phyloP scores from a whole-genome alignment of 2,113 vertebrate species.

The Zeus faber region DNA sequence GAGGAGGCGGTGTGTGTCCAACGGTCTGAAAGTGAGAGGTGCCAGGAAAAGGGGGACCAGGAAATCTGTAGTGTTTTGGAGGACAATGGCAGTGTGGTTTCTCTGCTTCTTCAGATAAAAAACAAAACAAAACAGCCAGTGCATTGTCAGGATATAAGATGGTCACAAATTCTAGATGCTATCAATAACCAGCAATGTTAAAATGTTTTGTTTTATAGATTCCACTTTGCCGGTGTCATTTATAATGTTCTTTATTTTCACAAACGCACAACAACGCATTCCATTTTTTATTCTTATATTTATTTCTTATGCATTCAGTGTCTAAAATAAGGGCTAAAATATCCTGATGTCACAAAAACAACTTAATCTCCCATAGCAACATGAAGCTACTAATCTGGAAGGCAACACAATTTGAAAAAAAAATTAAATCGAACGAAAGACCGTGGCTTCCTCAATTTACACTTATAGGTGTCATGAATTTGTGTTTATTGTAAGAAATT shows the following conservation, averaged over 20 bases:
- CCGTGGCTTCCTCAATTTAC: too few relatives aligned
- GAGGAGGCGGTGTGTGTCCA: too few relatives aligned
- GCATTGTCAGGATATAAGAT: slow-evolving; percentile 23
- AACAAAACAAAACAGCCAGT: not conserved
- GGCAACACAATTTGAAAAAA: slow-evolving; percentile 13
- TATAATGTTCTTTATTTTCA: slow-evolving; percentile 60
- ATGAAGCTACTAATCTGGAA: slow-evolving; percentile 14
- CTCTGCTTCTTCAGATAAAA: slow-evolving; percentile 65
- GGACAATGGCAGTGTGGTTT: slow-evolving; percentile 48
- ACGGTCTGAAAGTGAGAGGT: too few relatives aligned
- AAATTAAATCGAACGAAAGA: too few relatives aligned
- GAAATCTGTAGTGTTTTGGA: slow-evolving; percentile 40
- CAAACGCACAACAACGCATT: slow-evolving; percentile 41
- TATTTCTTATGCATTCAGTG: slow-evolving; percentile 19
- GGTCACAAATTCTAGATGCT: slow-evolving; percentile 49
- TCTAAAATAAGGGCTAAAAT: slow-evolving; percentile 24
- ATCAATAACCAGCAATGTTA: slow-evolving; percentile 1
- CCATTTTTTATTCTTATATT: slow-evolving; percentile 25
- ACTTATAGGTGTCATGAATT: too few relatives aligned
- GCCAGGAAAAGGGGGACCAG: slow-evolving; percentile 51
- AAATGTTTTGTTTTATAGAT: not conserved
- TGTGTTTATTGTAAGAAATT: too few relatives aligned
- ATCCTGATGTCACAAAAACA: not conserved
- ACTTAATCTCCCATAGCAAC: not conserved
- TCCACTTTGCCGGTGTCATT: slow-evolving; percentile 21